phyloP scores from a whole-genome alignment of 2,113 vertebrate genomes.

The Proteles cristata region DNA sequence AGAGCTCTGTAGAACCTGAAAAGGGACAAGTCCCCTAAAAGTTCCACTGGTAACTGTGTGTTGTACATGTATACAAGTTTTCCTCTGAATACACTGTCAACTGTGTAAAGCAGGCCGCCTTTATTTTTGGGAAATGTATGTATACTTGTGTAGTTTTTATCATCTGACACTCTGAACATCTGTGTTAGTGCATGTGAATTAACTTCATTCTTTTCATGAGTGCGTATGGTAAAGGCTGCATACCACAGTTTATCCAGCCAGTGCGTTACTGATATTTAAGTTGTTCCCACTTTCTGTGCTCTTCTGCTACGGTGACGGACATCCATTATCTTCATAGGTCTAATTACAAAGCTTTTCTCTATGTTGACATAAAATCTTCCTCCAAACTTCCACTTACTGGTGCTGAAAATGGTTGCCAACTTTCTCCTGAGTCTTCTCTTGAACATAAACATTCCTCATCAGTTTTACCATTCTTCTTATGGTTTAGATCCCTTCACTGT shows the following conservation, averaged over 20 bases:
- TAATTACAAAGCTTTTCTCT: slow-evolving; percentile 49
- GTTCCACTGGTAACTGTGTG: neutral
- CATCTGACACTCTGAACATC: slow-evolving; percentile 67
- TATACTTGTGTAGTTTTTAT: slow-evolving; percentile 39
- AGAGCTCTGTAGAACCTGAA: neutral
- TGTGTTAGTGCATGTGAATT: slow-evolving; percentile 38
- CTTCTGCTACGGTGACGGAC: neutral
- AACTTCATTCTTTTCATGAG: slow-evolving; percentile 46
- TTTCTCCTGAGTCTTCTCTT: slow-evolving; percentile 36
- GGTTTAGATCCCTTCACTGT: neutral
- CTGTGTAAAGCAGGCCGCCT: slow-evolving; percentile 28
- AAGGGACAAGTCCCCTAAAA: neutral
- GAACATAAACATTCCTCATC: neutral
- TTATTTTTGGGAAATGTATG: slow-evolving; percentile 47
- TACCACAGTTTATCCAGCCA: neutral
- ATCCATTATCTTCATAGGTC: slow-evolving; percentile 33
- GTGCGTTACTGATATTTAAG: slow-evolving; percentile 31
- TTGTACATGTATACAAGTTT: neutral
- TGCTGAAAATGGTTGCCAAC: neutral
- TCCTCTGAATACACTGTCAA: neutral
- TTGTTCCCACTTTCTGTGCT: slow-evolving; percentile 41
- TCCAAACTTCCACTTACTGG: neutral
- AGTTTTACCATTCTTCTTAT: neutral
- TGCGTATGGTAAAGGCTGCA: neutral
- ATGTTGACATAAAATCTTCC: slow-evolving; percentile 7